Base-by-base conservation (phyloP, 2,888 invertebrate species). In the Macropis europaea region DNA sequence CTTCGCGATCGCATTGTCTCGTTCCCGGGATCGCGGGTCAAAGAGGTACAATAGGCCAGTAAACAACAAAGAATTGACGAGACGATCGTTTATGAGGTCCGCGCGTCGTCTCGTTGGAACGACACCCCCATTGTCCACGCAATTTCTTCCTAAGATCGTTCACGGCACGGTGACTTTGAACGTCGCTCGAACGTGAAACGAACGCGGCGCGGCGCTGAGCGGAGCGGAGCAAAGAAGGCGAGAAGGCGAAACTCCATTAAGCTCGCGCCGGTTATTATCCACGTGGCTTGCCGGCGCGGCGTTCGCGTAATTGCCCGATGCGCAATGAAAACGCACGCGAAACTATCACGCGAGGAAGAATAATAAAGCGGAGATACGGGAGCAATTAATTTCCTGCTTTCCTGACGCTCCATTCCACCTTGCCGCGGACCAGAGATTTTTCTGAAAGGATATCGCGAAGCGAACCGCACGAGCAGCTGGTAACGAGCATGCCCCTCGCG, bases 21-120 rank as follows among this genome's bases (percentile, higher is more conserved):
- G n/a, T n/a, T n/a, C n/a, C n/a, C n/a, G n/a, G n/a, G n/a, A n/a
- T n/a, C n/a, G n/a, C n/a, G n/a, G n/a, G n/a, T n/a, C n/a, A n/a
- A n/a, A n/a, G n/a, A n/a, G n/a, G n/a, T 26, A 77, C 69, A 69
- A 73, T 64, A n/a, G 40, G 42, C 45, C 59, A 61, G 72, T 79
- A 75, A 78, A 78, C 76, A 75, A 79, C 72, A 47, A 54, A 19
- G 64, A 64, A 62, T 70, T 64, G 60, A 26, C 38, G 52, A 40
- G 26, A 40, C 22, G 36, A 28, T 28, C 30, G 38, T 42, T 57
- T 57, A 43, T 32, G 34, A 50, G 38, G 45, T 47, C n/a, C 15
- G 24, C 32, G 32, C 47, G 60, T 28, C 60, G 36, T 63, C 30
- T 30, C 34, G 6, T 28, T 15, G 4, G 9, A 11, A 17, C 38